phyloP scores from a whole-genome alignment of 2,888 invertebrate species.

The Eledona agricola region DNA sequence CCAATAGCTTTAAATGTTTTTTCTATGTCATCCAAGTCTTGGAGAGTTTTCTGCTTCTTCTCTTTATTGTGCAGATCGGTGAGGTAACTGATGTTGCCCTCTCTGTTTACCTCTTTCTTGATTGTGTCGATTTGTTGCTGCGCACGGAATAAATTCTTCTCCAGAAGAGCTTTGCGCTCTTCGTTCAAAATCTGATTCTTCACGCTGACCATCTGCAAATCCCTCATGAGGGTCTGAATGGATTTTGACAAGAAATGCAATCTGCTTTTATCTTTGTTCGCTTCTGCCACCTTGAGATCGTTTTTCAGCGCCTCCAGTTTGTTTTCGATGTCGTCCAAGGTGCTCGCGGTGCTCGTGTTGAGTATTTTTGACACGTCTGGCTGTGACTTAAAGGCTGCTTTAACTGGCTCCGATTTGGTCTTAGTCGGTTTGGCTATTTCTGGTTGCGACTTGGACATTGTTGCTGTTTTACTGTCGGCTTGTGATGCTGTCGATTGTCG shows the following conservation, averaged over 20 bases:
- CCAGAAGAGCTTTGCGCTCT: conserved; percentile 41
- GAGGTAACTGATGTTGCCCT: conserved; percentile 39
- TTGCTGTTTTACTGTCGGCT: neutral
- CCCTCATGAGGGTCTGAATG: conserved; percentile 42
- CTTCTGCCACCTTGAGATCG: conserved; percentile 42
- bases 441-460: neutral
- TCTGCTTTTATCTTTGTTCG: conserved; percentile 43
- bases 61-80: conserved; percentile 29
- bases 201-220: conserved; percentile 45
- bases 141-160: conserved; percentile 31
- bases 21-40: conserved; percentile 43
- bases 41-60: conserved; percentile 35
- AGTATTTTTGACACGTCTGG: conserved; percentile 2
- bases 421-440: conserved; percentile 1
- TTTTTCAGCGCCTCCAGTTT: conserved; percentile 35
- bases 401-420: conserved; percentile 5
- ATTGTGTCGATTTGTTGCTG: conserved; percentile 42
- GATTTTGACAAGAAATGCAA: conserved; percentile 42
- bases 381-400: neutral
- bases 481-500: no score
- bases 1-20: conserved; percentile 26
- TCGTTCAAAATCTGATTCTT: conserved; percentile 36
- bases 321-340: conserved; percentile 20
- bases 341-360: neutral
- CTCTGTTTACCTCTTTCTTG: conserved; percentile 41